Percentiles rank a stretch among this genome's conserved stretches.
Conservation (phyloP, 2,888 invertebrate species). For the Mesorhabditis spiculigera region DNA sequence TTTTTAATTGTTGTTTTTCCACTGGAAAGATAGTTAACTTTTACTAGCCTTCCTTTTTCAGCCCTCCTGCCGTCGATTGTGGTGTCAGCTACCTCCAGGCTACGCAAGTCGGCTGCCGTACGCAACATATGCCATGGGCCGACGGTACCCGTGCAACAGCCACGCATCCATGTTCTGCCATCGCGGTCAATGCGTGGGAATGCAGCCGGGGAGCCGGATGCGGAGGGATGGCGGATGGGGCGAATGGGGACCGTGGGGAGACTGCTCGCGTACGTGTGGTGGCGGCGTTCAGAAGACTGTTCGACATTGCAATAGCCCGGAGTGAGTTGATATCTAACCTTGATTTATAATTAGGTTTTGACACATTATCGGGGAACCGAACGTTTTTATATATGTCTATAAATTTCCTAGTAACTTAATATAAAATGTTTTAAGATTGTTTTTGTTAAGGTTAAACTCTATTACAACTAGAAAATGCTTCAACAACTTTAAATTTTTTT, state of each 20-base stretch:
- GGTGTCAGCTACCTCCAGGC: conserved; percentile 72
- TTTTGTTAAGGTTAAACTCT: no score
- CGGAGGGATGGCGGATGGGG: conserved; percentile 62
- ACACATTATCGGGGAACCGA: no score
- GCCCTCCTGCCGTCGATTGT: conserved; percentile 74
- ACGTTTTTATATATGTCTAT: no score
- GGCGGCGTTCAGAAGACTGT: conserved; percentile 76
- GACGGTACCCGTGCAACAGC: conserved; percentile 77
- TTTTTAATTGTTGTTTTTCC: no score
- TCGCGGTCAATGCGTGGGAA: conserved; percentile 72
- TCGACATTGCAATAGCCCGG: conserved; percentile 75
- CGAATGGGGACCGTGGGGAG: conserved; percentile 65
- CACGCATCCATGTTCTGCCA: conserved; percentile 69
- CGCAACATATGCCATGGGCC: conserved; percentile 83
- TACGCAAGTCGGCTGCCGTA: conserved; percentile 69
- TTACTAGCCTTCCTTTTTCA: conserved; percentile 56
- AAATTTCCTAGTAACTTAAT: no score
- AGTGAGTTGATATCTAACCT: conserved; percentile 48
- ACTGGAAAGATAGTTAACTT: no score
- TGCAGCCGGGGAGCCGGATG: conserved; percentile 59
- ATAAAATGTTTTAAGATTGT: no score
- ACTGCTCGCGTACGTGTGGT: conserved; percentile 78
- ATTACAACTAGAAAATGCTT: no score
- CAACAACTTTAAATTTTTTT: no score
- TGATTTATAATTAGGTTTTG: no score